phyloP scores from a whole-genome alignment of 2,797 vertebrate species.

The Scleropages formosus region DNA sequence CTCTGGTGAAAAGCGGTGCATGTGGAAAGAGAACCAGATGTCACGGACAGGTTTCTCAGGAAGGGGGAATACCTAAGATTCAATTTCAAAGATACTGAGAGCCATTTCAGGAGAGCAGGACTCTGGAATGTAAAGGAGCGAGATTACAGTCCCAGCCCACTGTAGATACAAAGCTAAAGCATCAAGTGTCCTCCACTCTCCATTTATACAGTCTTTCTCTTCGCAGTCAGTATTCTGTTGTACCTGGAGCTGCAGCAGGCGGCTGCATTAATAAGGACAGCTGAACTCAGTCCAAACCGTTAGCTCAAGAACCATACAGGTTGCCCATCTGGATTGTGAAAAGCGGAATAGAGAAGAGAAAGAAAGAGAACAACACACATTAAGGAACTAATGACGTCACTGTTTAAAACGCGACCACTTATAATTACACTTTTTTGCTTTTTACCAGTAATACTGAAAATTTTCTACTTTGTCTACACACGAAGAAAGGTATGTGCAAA shows the following conservation, averaged over 20 bases:
- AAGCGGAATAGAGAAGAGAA: no score
- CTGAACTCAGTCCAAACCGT: neutral
- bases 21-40: constrained; percentile 48
- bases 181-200: constrained; percentile 39
- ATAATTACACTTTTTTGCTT: no score
- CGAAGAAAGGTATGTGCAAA: no score
- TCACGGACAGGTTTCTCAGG: constrained; percentile 52
- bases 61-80: constrained; percentile 56
- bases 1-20: constrained; percentile 46
- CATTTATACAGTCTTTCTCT: constrained; percentile 34
- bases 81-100: constrained; percentile 65
- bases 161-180: constrained; percentile 40
- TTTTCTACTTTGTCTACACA: no score
- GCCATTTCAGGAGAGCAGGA: constrained; percentile 51
- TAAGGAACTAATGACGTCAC: no score
- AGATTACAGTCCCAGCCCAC: constrained; percentile 41
- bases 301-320: no score
- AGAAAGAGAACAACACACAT: no score
- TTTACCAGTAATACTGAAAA: no score
- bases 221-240: constrained; percentile 18
- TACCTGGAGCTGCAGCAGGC: neutral
- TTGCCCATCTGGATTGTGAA: no score
- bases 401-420: no score
- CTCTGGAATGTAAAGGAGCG: constrained; percentile 46
- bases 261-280: neutral